Percentiles rank a stretch among this genome's conserved stretches.
Evolutionary conservation across 2,113 vertebrate species (phyloP).

Genomic region (Xenopus tropicalis): UCB_Xtro_10.0 CM004444.2:121218501-121219000

Average conservation of each 20-base stretch:
- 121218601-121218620: background rate
- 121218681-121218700: background rate
- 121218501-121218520: background rate
- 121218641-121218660: background rate
- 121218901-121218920: no score
- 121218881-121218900: no score
- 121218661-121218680: background rate
- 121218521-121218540: background rate
- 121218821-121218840: no score
- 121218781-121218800: background rate
- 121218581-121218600: background rate
- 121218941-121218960: no score
- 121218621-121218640: slow-evolving; percentile 1
- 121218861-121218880: no score
- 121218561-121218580: background rate
- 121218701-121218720: background rate
- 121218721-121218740: background rate
- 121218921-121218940: no score
- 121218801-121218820: background rate
- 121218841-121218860: no score
- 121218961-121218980: no score
- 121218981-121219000: no score
- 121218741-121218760: no score
- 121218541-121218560: background rate
- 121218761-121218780: no score